Evolutionary conservation across 1,140 invertebrate genomes (phyloP).

Genomic region (Heliconius himera): DNA sequence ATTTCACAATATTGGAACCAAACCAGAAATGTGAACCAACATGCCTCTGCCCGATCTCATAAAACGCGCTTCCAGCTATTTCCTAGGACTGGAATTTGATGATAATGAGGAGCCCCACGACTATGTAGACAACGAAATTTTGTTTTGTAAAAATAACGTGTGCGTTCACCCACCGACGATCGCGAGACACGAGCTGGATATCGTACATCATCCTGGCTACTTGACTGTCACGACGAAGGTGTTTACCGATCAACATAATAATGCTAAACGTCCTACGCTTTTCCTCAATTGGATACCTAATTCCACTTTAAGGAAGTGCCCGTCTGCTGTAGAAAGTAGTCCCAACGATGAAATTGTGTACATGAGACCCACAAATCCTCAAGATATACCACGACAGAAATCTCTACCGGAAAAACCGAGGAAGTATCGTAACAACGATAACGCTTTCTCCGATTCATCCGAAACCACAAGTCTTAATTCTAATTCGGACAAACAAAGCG

Average conservation of each 20-base stretch:
- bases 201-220: conserved; percentile 95
- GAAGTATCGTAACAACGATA: conserved; percentile 61
- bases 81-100: conserved; percentile 86
- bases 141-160: conserved; percentile 96
- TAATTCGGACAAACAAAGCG: conserved; percentile 76
- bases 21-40: conserved; percentile 68
- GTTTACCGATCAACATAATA: conserved; percentile 87
- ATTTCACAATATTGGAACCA: conserved; percentile 41
- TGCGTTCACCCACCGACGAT: conserved; percentile 96
- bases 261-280: conserved; percentile 88
- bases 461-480: conserved; percentile 80
- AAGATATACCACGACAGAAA: conserved; percentile 56
- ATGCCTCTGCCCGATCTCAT: conserved; percentile 90
- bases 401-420: conserved; percentile 46
- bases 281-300: conserved; percentile 97
- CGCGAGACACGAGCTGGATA: conserved; percentile 89
- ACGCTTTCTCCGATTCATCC: conserved; percentile 78
- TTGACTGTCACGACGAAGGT: conserved; percentile 91
- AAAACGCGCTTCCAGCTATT: conserved; percentile 89
- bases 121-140: conserved; percentile 91
- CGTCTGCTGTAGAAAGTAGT: conserved; percentile 87
- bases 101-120: conserved; percentile 82
- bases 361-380: conserved; percentile 57
- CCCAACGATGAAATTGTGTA: conserved; percentile 65
- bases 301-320: conserved; percentile 92